Evolutionary conservation across 2,888 invertebrate genomes (phyloP).

Genomic region (Syrphus vitripennis): DNA sequence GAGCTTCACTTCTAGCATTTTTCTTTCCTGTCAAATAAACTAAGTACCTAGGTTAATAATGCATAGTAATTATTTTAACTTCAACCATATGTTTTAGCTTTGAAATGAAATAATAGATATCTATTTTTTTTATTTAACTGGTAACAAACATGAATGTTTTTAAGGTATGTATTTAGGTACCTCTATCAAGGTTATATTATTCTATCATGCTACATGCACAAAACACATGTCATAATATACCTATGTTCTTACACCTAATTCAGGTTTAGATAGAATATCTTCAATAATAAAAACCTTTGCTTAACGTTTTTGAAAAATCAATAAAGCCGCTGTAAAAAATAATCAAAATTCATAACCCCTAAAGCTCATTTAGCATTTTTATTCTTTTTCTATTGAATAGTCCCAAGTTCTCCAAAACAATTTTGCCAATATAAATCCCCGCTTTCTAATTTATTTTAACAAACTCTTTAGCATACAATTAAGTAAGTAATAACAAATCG

Average conservation of each 20-base stretch:
- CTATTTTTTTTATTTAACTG: too few species aligned
- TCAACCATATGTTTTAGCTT: too few species aligned
- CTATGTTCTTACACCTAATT: neutral
- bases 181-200: too few species aligned
- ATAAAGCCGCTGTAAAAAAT: neutral
- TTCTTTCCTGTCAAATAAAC: too few species aligned
- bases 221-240: neutral
- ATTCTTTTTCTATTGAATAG: neutral
- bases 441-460: constrained; percentile 29
- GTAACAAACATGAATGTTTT: too few species aligned
- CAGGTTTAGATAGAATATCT: neutral
- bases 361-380: neutral
- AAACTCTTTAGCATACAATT: constrained; percentile 8
- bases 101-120: too few species aligned
- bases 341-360: neutral
- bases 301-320: neutral
- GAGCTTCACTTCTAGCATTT: too few species aligned
- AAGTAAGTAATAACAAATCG: neutral
- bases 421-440: neutral
- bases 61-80: too few species aligned
- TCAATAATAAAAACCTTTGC: neutral
- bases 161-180: too few species aligned
- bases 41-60: too few species aligned
- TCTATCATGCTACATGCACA: neutral
- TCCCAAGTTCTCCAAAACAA: neutral